phyloP scores from a whole-genome alignment of 2,113 vertebrate species.

The Paramisgurnus dabryanus region DNA sequence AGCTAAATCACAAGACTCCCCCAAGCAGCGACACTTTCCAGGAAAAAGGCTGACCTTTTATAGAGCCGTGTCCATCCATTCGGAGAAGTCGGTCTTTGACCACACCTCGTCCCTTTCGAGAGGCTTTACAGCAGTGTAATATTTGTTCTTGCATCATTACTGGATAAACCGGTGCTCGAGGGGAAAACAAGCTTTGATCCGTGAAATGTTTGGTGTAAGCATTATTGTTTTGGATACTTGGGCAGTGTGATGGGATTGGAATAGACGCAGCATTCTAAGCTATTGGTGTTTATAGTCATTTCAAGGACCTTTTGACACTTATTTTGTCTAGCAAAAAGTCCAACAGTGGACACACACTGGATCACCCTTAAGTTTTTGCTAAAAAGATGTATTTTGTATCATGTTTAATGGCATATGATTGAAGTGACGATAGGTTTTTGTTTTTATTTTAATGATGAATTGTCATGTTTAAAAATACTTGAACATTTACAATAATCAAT shows the following conservation, averaged over 20 bases:
- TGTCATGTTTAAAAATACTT: background rate
- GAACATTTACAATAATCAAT: background rate
- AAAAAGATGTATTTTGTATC: no score
- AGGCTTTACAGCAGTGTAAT: background rate
- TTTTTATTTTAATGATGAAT: no score
- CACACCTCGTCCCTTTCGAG: background rate
- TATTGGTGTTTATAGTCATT: no score
- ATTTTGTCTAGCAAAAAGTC: no score
- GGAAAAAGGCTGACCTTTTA: slow-evolving; percentile 24
- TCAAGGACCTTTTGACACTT: no score
- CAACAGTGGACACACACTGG: no score
- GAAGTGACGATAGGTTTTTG: no score
- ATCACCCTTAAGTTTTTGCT: no score
- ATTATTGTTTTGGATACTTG: slow-evolving; percentile 55
- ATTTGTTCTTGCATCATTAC: background rate
- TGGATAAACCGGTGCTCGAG: slow-evolving; percentile 28
- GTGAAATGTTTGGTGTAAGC: slow-evolving; percentile 57
- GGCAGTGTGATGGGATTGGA: background rate
- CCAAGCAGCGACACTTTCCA: background rate
- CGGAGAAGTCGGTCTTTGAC: slow-evolving; percentile 5
- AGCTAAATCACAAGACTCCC: background rate
- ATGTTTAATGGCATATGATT: no score
- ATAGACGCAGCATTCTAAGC: background rate
- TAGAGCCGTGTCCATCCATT: slow-evolving; percentile 46
- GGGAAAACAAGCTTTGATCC: slow-evolving; percentile 24